These are phyloP conservation scores for Mormoops blainvillei DNA, from an alignment of 2,113 vertebrate species.

Conservation along the genomic window DNA sequence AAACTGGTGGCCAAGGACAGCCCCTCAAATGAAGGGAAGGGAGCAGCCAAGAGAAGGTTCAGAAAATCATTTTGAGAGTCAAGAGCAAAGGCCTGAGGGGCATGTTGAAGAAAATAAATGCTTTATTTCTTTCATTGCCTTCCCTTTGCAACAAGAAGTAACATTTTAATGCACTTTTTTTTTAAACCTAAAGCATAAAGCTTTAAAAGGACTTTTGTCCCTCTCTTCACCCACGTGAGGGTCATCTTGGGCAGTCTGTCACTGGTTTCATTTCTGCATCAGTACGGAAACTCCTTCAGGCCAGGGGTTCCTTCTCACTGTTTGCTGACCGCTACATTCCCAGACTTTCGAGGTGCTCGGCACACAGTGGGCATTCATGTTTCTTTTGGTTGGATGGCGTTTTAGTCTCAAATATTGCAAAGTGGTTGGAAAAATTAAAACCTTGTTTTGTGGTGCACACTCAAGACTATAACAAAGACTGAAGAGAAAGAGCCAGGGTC, in stretches of 20 bases:
- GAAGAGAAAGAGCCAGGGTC: not conserved
- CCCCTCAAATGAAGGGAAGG: not conserved
- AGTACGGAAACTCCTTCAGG: not conserved
- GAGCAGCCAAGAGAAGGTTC: not conserved
- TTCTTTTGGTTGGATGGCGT: not conserved
- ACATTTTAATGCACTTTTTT: not conserved
- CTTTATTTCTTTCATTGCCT: not conserved
- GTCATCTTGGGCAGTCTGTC: not conserved
- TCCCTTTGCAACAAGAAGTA: not conserved
- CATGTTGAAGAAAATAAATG: not conserved
- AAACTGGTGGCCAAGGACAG: too few species aligned
- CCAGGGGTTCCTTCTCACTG: not conserved
- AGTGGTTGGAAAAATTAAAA: not conserved
- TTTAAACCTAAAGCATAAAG: not conserved
- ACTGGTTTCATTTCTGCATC: not conserved
- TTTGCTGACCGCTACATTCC: too few species aligned
- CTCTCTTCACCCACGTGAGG: rapidly evolving
- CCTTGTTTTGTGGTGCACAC: not conserved
- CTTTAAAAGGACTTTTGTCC: not conserved
- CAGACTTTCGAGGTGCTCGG: not conserved
- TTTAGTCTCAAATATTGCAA: not conserved
- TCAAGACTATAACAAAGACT: not conserved
- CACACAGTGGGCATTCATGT: not conserved
- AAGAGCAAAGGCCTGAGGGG: not conserved
- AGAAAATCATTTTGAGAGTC: not conserved